Evolutionary conservation across 2,113 vertebrate genomes (phyloP).

Genomic region (Pelodiscus sinensis): DNA sequence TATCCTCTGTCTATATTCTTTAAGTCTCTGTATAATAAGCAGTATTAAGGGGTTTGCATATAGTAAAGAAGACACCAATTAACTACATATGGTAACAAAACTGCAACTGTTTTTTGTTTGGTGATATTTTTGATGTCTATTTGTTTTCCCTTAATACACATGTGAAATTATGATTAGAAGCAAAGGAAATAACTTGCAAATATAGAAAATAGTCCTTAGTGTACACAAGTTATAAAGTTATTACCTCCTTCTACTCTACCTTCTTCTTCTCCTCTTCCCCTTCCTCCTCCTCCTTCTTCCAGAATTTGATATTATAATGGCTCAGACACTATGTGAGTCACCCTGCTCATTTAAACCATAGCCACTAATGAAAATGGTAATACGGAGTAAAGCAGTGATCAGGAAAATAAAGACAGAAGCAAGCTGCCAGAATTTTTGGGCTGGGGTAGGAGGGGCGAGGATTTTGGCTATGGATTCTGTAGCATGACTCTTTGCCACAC

Average conservation of each 20-base stretch:
- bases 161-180: background rate
- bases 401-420: background rate
- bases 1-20: slow-evolving; percentile 23
- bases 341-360: slow-evolving; percentile 21
- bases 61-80: slow-evolving; percentile 33
- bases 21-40: slow-evolving; percentile 36
- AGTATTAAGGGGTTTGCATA: slow-evolving; percentile 25
- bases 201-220: background rate
- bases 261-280: no score
- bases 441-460: background rate
- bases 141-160: background rate
- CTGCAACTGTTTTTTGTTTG: background rate
- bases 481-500: background rate
- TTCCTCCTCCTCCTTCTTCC: background rate
- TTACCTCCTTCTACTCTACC: no score
- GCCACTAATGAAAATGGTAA: background rate
- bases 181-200: background rate
- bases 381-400: slow-evolving; percentile 12
- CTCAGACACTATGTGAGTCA: slow-evolving; percentile 13
- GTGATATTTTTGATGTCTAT: background rate
- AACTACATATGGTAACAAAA: background rate
- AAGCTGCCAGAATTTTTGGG: slow-evolving; percentile 6
- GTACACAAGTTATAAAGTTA: background rate
- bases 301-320: slow-evolving; percentile 16
- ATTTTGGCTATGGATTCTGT: slow-evolving; percentile 15